phyloP scores from a whole-genome alignment of 2,113 vertebrate species.

The Gadus chalcogrammus region DNA sequence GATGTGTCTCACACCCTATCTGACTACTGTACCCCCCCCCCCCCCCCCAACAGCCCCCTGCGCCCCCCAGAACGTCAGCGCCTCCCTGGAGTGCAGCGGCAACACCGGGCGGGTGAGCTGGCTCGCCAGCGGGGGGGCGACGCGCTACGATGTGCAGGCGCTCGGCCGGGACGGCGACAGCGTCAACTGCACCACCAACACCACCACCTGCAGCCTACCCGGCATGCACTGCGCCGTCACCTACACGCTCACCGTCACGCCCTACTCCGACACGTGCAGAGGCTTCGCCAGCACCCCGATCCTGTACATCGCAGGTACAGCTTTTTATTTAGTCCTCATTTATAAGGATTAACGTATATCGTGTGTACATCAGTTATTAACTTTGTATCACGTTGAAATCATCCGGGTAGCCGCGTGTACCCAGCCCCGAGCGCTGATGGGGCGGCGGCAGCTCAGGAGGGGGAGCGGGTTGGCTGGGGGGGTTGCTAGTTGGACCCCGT shows the following conservation, averaged over 20 bases:
- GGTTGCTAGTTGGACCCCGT: too few relatives aligned
- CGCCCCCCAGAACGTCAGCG: conserved; percentile 61
- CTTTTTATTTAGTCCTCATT: background rate
- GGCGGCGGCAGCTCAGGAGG: too few relatives aligned
- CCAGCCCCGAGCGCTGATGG: too few relatives aligned
- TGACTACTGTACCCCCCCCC: background rate
- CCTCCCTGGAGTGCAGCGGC: conserved; percentile 62
- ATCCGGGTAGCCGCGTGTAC: too few relatives aligned
- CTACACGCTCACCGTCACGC: conserved; percentile 63
- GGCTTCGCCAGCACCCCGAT: conserved; percentile 41
- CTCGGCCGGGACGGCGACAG: conserved; percentile 39
- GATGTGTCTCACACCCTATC: background rate
- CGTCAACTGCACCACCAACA: conserved; percentile 44
- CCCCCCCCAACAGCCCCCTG: conserved; percentile 68
- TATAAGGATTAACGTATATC: too few relatives aligned
- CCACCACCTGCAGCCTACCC: conserved; percentile 56
- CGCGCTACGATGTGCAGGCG: conserved; percentile 60
- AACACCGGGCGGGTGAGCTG: conserved; percentile 65
- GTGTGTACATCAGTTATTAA: too few relatives aligned
- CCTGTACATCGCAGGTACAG: conserved; percentile 59
- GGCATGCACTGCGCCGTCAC: conserved; percentile 65
- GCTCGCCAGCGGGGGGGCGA: conserved; percentile 43
- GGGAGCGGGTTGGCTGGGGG: too few relatives aligned
- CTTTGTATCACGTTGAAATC: too few relatives aligned
- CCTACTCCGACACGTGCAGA: conserved; percentile 48